Evolutionary conservation across 2,797 vertebrate species (phyloP), one percentile per base, ranked within the genome.

Genomic region (Betta splendens): DNA sequence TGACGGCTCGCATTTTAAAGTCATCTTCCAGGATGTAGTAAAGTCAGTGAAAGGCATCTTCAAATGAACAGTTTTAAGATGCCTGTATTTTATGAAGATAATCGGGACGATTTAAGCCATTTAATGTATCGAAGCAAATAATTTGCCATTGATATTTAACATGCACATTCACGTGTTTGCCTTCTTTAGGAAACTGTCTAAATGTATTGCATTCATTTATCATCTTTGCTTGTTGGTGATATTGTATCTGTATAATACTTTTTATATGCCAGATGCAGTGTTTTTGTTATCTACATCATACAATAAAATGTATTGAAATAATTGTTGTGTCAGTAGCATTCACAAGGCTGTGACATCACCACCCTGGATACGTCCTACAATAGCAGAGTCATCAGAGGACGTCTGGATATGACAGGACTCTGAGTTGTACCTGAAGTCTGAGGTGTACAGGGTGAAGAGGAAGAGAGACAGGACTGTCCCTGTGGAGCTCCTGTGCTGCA

Each of bases 1-100:
- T 0, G 93, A 96, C 1, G 92, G 94, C 7, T 89, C 91, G 7
- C 95, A 96, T 51, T 42, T 90, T 0, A 84, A 58, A 25, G 76
- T 90, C 42, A 80, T 89, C 47, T 78, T 63, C 50, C 40, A 2
- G 21, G 81, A 89, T 16, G 0, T 75, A 2, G 67, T 76, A 6
- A 81, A 71, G 56, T 76, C 71, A 0, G 54, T 87, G n/a, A 89
- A 82, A 76, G 58, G 79, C 2, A 1, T 83, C 21, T 85, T 90
- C 45, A 88, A 84, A 75, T 87, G 40, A 83, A 3, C 7, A 8
- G 3, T 5, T n/a, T 28, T 4, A 11, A 18, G 10, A 15, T 0
- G 9, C 49, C 29, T 38, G 31, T 5, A 4, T 7, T 5, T 13
- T 3, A 20, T 9, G 21, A 12, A 13, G 17, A 17, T 25, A 20